Conservation (phyloP, 1,140 invertebrate genomes). For the Cepaea nemoralis region DNA sequence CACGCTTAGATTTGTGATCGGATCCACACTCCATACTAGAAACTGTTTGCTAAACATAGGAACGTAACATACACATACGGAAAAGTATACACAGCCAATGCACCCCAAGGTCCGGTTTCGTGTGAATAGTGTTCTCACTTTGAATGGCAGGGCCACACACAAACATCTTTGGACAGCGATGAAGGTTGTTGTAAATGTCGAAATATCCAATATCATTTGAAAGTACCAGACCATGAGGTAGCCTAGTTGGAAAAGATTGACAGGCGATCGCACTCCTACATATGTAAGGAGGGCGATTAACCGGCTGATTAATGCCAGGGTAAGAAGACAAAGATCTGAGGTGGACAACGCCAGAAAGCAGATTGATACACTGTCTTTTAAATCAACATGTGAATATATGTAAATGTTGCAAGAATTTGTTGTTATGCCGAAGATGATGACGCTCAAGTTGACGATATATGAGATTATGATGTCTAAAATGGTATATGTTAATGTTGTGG, state of each 20-base stretch:
- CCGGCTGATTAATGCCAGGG: neutral
- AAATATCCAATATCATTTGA: neutral
- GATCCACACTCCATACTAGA: neutral
- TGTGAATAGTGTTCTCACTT: constrained; percentile 2
- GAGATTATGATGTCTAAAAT: neutral
- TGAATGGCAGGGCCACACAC: neutral
- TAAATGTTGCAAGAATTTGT: neutral
- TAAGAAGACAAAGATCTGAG: neutral
- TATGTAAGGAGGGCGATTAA: neutral
- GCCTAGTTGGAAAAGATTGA: neutral
- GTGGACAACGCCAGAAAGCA: neutral
- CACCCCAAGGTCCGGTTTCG: neutral
- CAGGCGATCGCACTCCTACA: neutral
- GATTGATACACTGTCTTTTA: neutral
- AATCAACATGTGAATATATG: neutral
- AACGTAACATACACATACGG: neutral
- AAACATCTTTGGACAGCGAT: neutral
- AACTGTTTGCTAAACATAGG: neutral
- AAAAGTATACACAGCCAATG: neutral
- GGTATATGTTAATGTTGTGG: too few relatives aligned
- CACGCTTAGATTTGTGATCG: neutral
- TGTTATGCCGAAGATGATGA: neutral
- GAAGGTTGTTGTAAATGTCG: neutral
- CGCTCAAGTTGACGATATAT: neutral
- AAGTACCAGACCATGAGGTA: neutral